Evolutionary conservation across 2,797 vertebrate species (phyloP).

Genomic region (Acanthurus tractus): DNA sequence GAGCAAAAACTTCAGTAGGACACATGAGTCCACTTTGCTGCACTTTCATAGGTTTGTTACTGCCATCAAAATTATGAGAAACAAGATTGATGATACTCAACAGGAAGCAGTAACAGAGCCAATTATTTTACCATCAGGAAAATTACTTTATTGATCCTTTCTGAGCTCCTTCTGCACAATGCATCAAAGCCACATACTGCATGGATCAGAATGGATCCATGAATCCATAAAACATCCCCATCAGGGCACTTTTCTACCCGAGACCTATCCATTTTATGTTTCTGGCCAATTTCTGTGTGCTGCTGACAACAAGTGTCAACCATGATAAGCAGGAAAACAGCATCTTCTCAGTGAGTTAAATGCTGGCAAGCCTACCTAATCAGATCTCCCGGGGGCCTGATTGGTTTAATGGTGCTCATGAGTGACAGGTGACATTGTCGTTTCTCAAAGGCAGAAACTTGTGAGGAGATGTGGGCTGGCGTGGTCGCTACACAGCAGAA

Average conservation of each 20-base stretch:
- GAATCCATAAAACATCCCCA: slow-evolving; percentile 10
- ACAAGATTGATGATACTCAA: slow-evolving; percentile 15
- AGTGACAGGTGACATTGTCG: slow-evolving; percentile 81
- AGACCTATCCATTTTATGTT: slow-evolving; percentile 42
- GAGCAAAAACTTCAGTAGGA: background rate
- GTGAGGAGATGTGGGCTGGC: slow-evolving; percentile 49
- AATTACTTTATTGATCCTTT: slow-evolving; percentile 52
- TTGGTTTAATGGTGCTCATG: slow-evolving; percentile 60
- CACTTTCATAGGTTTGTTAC: background rate
- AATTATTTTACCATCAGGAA: slow-evolving; percentile 32
- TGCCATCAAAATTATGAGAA: background rate
- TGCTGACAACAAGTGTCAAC: slow-evolving; percentile 63
- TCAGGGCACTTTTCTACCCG: slow-evolving; percentile 14
- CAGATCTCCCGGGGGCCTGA: slow-evolving; percentile 61
- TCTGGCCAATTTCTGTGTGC: slow-evolving; percentile 34
- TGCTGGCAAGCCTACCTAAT: slow-evolving; percentile 62
- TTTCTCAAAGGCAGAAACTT: slow-evolving; percentile 64
- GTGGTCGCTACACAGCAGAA: slow-evolving; percentile 56
- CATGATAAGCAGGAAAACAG: slow-evolving; percentile 57
- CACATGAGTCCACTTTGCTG: background rate
- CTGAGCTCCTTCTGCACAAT: slow-evolving; percentile 12
- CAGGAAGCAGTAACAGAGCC: slow-evolving; percentile 9
- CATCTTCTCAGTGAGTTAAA: slow-evolving; percentile 67
- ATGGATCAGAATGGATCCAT: slow-evolving; percentile 25
- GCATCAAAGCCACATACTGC: slow-evolving; percentile 11